These are phyloP conservation scores for Erpetoichthys calabaricus DNA, from an alignment of 2,797 vertebrate species.

Conservation along the genomic window DNA sequence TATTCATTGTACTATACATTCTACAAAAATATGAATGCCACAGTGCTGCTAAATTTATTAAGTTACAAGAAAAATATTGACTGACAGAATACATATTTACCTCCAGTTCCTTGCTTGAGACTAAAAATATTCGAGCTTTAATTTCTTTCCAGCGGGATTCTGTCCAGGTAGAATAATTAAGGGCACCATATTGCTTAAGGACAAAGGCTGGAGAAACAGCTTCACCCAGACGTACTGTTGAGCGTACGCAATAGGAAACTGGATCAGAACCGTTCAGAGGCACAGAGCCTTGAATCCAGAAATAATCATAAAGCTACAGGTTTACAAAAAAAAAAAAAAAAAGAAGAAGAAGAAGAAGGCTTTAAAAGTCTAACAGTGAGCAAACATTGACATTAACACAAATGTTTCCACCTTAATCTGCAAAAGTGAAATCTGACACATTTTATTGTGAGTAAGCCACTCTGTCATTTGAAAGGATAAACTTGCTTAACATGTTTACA, in stretches of 20 bases:
- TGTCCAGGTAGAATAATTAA: slow-evolving; percentile 79
- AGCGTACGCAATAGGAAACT: slow-evolving; percentile 52
- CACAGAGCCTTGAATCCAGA: slow-evolving; percentile 65
- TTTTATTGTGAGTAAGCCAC: neutral
- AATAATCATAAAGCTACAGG: slow-evolving; percentile 55
- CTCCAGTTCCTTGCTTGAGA: slow-evolving; percentile 79
- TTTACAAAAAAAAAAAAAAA: neutral
- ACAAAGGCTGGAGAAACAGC: slow-evolving; percentile 81
- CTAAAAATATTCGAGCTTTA: slow-evolving; percentile 72
- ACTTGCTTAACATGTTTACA: no score
- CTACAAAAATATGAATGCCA: neutral
- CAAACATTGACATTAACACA: neutral
- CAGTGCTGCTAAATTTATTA: neutral
- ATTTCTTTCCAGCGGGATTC: slow-evolving; percentile 87
- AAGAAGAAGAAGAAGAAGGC: neutral
- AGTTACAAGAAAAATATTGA: neutral
- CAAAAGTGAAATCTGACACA: no score
- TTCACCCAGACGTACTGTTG: slow-evolving; percentile 40
- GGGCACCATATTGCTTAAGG: slow-evolving; percentile 57
- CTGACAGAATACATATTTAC: slow-evolving; percentile 31
- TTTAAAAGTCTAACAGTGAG: neutral
- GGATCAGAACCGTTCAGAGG: slow-evolving; percentile 45
- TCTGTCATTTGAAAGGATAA: neutral
- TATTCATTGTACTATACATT: no score
- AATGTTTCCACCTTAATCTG: neutral